Conservation (phyloP, 1,140 invertebrate species). For the Drepana arcuata region DNA sequence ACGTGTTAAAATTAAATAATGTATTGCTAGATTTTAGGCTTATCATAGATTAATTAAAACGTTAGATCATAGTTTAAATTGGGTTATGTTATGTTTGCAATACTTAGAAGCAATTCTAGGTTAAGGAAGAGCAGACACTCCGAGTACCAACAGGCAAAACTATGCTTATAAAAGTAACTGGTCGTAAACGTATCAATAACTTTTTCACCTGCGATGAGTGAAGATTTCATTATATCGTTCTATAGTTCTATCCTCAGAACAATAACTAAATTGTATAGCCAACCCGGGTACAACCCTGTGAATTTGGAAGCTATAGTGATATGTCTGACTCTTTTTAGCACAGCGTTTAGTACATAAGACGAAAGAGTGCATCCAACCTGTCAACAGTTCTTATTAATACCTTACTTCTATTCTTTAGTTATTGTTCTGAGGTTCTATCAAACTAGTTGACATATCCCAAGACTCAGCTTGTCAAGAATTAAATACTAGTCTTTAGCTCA, state of each 20-base stretch:
- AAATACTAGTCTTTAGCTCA: too few species aligned
- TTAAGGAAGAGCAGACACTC: background rate
- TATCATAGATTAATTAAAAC: too few species aligned
- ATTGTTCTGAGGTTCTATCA: too few species aligned
- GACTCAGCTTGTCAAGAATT: too few species aligned
- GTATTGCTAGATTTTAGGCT: too few species aligned
- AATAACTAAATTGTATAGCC: too few species aligned
- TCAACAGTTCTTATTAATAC: background rate
- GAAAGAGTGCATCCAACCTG: background rate
- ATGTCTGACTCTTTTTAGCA: background rate
- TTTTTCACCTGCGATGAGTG: background rate
- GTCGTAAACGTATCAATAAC: background rate
- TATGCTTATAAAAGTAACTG: background rate
- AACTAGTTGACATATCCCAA: too few species aligned
- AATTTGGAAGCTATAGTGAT: background rate
- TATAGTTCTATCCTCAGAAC: too few species aligned
- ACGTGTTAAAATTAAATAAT: too few species aligned
- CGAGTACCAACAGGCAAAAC: background rate
- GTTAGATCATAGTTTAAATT: too few species aligned
- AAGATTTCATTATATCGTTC: background rate
- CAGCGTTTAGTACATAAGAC: background rate
- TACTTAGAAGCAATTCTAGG: background rate
- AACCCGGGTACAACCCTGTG: too few species aligned
- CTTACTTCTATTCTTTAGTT: background rate
- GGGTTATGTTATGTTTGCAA: too few species aligned